Conservation (phyloP, 2,888 invertebrate species). For the Thymelicus acteon region DNA sequence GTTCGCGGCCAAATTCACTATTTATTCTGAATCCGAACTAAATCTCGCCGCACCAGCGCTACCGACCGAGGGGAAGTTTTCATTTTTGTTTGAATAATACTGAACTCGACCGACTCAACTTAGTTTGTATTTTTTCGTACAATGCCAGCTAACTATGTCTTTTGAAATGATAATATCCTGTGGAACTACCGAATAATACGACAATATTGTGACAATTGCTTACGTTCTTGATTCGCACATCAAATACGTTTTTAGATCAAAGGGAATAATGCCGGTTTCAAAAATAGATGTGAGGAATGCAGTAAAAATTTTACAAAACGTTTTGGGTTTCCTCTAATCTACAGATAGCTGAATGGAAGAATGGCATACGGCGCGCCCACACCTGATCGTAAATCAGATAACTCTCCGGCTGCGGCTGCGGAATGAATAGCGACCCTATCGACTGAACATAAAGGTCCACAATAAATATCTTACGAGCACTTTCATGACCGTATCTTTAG, state of each 20-base stretch:
- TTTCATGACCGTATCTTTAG: constrained; percentile 61
- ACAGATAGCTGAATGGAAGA: constrained; percentile 70
- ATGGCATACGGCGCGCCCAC: constrained; percentile 61
- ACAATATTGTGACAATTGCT: background rate
- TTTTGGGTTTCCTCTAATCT: constrained; percentile 50
- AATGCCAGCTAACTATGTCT: constrained; percentile 28
- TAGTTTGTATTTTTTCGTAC: constrained; percentile 40
- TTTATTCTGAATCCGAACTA: constrained; percentile 63
- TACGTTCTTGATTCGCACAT: background rate
- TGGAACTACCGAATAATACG: constrained; percentile 15
- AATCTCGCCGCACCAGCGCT: constrained; percentile 50
- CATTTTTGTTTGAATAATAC: constrained; percentile 67
- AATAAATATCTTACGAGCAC: constrained; percentile 46
- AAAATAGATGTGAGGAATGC: constrained; percentile 12
- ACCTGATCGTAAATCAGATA: constrained; percentile 75
- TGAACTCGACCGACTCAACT: constrained; percentile 36
- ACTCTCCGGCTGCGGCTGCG: constrained; percentile 44
- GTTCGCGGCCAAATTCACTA: constrained; percentile 49
- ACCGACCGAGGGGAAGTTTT: constrained; percentile 67
- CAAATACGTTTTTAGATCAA: background rate
- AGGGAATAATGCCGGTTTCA: background rate
- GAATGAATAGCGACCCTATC: constrained; percentile 58
- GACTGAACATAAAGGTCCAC: constrained; percentile 53
- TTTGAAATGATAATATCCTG: constrained; percentile 35
- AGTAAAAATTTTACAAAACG: constrained; percentile 1